Conservation (phyloP, 1,140 invertebrate species). For the Panonychus citri region DNA sequence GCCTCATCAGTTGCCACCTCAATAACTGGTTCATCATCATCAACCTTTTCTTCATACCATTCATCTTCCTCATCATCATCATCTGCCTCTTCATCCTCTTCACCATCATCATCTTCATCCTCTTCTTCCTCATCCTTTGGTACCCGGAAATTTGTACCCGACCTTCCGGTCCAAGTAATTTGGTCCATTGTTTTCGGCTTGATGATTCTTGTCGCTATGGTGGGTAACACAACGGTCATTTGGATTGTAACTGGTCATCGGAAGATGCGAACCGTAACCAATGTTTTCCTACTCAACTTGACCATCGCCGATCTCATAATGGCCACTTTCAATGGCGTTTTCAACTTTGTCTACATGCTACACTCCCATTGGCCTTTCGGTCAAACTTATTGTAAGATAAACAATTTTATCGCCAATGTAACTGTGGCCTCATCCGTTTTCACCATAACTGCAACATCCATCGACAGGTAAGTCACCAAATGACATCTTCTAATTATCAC, state of each 20-base stretch:
- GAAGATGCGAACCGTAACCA: constrained; percentile 55
- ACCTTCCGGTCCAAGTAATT: constrained; percentile 1
- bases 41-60: too few species aligned
- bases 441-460: constrained; percentile 75
- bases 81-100: too few species aligned
- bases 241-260: constrained; percentile 67
- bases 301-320: constrained; percentile 76
- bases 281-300: constrained; percentile 80
- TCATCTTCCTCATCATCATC: neutral
- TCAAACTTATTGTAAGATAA: constrained; percentile 51
- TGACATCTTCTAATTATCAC: too few species aligned
- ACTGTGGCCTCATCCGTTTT: constrained; percentile 74
- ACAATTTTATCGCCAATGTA: constrained; percentile 66
- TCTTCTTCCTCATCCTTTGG: neutral
- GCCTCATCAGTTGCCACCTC: too few species aligned
- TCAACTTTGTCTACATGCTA: constrained; percentile 81
- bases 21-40: too few species aligned
- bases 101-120: too few species aligned
- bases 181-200: constrained; percentile 19
- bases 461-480: constrained; percentile 48
- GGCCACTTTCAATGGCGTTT: constrained; percentile 70
- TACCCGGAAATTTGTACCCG: neutral
- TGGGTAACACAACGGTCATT: constrained; percentile 60
- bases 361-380: constrained; percentile 83
- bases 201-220: constrained; percentile 49